phyloP scores from a whole-genome alignment of 2,888 invertebrate genomes.

The Eristalis tenax region DNA sequence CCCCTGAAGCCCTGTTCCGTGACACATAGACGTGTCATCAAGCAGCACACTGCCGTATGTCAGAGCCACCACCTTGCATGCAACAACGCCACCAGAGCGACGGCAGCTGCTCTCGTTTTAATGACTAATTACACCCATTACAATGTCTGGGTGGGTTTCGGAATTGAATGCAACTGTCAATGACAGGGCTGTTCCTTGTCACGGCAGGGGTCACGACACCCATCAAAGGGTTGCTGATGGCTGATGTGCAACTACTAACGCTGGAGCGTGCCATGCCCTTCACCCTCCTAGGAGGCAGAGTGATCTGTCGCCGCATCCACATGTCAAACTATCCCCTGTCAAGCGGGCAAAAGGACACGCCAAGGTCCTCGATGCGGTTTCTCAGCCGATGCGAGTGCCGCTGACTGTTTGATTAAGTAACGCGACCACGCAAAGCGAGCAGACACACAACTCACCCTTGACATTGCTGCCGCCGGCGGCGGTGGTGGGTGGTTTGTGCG shows the following conservation, averaged over 20 bases:
- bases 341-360: slow-evolving; percentile 9
- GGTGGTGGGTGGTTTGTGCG: not conserved
- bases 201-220: not conserved
- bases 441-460: slow-evolving; percentile 67
- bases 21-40: slow-evolving; percentile 30
- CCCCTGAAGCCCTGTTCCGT: slow-evolving; percentile 49
- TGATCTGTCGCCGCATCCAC: slow-evolving; percentile 55
- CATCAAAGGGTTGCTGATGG: slow-evolving; percentile 25
- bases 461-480: slow-evolving; percentile 30
- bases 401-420: slow-evolving; percentile 63
- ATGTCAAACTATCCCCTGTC: slow-evolving; percentile 58
- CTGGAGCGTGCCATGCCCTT: too few species aligned
- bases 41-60: slow-evolving; percentile 46
- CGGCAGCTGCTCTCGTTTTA: slow-evolving; percentile 67
- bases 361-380: slow-evolving; percentile 26
- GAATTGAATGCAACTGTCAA: slow-evolving; percentile 58
- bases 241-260: not conserved
- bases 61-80: slow-evolving; percentile 42
- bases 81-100: slow-evolving; percentile 11
- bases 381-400: too few species aligned
- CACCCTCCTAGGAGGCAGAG: not conserved
- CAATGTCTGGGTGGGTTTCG: slow-evolving; percentile 48
- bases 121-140: slow-evolving; percentile 69
- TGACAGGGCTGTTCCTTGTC: slow-evolving; percentile 49
- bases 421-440: slow-evolving; percentile 52